These are phyloP conservation scores for Gnatocerus cornutus DNA, from an alignment of 2,888 invertebrate genomes.

Conservation along the genomic window DNA sequence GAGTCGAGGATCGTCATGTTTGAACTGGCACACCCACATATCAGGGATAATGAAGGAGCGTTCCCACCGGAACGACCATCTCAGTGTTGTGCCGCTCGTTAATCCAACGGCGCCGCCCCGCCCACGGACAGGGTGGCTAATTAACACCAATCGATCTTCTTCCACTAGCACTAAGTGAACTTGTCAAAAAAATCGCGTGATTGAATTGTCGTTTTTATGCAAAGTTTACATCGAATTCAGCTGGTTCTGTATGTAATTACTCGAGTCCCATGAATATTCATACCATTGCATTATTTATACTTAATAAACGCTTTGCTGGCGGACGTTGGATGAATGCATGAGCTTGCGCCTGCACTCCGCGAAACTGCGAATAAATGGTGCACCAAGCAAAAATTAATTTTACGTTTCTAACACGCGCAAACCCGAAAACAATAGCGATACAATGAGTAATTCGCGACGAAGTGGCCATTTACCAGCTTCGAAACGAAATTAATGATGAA, in stretches of 20 bases:
- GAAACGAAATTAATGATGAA: slow-evolving; percentile 40
- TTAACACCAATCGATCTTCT: slow-evolving; percentile 36
- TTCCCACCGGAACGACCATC: slow-evolving; percentile 46
- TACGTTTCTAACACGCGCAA: slow-evolving; percentile 24
- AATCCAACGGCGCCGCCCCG: slow-evolving; percentile 23
- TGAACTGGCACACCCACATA: slow-evolving; percentile 50
- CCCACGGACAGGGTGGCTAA: slow-evolving; percentile 28
- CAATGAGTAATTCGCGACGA: slow-evolving; percentile 41
- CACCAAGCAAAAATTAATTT: slow-evolving; percentile 22
- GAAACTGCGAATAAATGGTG: not conserved
- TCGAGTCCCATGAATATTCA: slow-evolving; percentile 33
- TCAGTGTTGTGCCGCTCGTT: slow-evolving; percentile 33
- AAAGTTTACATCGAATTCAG: slow-evolving; percentile 12
- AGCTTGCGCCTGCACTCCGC: slow-evolving; percentile 8
- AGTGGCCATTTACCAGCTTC: slow-evolving; percentile 43
- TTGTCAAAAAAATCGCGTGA: not conserved
- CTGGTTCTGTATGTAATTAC: slow-evolving; percentile 8
- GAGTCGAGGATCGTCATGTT: slow-evolving; percentile 42
- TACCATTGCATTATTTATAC: slow-evolving; percentile 40
- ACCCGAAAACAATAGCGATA: slow-evolving; percentile 35
- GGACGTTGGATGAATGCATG: slow-evolving; percentile 5
- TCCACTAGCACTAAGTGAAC: slow-evolving; percentile 25
- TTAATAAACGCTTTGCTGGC: slow-evolving; percentile 35
- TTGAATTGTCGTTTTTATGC: slow-evolving; percentile 7
- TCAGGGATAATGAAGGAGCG: slow-evolving; percentile 53